Base-by-base conservation (phyloP, 2,888 invertebrate species). In the Chaetogeoica ovagalla region DNA sequence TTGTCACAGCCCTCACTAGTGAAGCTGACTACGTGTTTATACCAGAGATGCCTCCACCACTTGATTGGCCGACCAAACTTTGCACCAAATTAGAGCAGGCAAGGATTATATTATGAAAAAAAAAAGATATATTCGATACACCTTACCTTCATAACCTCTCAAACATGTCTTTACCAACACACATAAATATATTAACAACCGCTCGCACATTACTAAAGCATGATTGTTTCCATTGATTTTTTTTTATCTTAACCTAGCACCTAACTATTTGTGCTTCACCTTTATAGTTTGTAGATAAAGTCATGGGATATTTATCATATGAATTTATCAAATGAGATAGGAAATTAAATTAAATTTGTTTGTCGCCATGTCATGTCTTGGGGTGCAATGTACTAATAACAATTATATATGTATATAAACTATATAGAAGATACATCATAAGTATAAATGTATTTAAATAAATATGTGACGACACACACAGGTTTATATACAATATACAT, bases 11-110 rank as follows among this genome's bases (percentile, higher is more conserved):
- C 86, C 90, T 98, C 88, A 93, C 97, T 85, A 93, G 95, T 84
- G 99, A 99, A 90, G 99, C 99, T 84, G 98, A 98, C 90, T 99
- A 93, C 91, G 96, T 98, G 85, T 98, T 99, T 91, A 92, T 96
- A 85, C 99, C 99, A 83, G 99, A 99, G 90, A 92, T 92, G 88
- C 98, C 99, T 83, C 98, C 98, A 85, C 93, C 95, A 85, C 89
- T 89, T 84, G 95, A 95, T 88, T 99, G 99, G 99, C 92, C 92
- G 87, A 91, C 92, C 86, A 93, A 92, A 88, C 91, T 99, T 86
- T 98, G 97, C 90, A 90, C 91, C 89, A 98, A 98, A 90, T 91
- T 99, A 88, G 90, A 91, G 88, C 94, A 95, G 94, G 95, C 94
- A 93, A 87, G 88, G 30, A 72, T 39, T 39, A 59, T 75, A 68